These are phyloP conservation scores for Chymomyza amoena DNA, from an alignment of 2,888 invertebrate genomes.

Conservation along the genomic window DNA sequence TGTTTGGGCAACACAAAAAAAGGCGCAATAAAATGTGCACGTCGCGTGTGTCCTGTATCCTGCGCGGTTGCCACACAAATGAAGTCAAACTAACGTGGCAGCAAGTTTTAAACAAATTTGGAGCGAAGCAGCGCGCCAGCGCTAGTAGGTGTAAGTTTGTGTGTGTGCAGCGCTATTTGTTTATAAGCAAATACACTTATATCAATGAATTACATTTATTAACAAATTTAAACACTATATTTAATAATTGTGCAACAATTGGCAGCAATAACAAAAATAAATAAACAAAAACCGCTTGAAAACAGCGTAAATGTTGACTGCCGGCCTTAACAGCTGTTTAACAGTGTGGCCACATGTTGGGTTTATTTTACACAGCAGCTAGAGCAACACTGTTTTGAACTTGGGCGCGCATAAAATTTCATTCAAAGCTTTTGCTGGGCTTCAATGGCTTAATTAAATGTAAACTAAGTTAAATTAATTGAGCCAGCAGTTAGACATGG, in stretches of 20 bases:
- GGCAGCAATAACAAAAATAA: not conserved
- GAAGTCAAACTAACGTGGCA: constrained; percentile 23
- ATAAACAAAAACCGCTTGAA: not conserved
- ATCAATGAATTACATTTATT: not conserved
- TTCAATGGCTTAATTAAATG: not conserved
- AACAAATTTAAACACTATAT: not conserved
- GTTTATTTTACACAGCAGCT: not conserved
- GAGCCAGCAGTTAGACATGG: not conserved
- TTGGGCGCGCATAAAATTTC: not conserved
- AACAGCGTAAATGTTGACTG: not conserved
- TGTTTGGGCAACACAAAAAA: constrained; percentile 53
- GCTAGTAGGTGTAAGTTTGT: not conserved
- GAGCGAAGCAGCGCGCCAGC: not conserved
- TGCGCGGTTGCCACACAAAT: constrained; percentile 52
- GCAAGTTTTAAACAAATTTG: not conserved
- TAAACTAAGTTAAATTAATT: not conserved
- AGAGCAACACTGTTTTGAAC: not conserved
- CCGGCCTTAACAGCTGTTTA: not conserved
- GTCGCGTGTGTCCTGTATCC: constrained; percentile 54
- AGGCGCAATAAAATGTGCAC: constrained; percentile 26
- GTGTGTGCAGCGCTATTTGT: not conserved
- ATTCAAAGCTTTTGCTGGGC: not conserved
- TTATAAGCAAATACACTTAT: not conserved
- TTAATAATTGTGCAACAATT: not conserved
- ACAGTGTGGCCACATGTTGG: not conserved